Conservation (phyloP, 2,797 vertebrate genomes). For the Callimico goeldii region DNA sequence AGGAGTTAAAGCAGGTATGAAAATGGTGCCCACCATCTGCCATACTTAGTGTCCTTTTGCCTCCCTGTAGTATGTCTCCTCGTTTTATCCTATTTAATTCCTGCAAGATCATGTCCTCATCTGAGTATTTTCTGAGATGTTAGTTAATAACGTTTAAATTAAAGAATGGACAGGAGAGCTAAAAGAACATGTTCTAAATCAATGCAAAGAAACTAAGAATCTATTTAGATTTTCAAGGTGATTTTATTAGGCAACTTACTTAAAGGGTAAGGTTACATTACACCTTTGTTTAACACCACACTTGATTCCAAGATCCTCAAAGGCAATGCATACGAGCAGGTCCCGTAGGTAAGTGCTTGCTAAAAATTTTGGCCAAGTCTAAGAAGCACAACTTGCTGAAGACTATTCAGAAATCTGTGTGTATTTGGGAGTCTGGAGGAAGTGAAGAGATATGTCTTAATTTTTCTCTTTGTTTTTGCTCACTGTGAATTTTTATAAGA, state of each 20-base stretch:
- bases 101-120: no score
- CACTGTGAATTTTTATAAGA: neutral
- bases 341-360: neutral
- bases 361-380: neutral
- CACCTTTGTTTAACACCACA: neutral
- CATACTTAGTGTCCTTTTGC: no score
- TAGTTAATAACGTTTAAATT: no score
- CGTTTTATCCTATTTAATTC: no score
- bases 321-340: neutral
- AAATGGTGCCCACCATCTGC: no score
- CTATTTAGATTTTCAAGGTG: neutral
- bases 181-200: no score
- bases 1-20: no score
- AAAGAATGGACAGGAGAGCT: no score
- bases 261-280: neutral
- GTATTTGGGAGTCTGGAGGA: neutral
- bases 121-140: no score
- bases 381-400: neutral
- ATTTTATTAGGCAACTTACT: neutral
- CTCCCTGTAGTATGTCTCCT: no score
- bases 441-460: neutral
- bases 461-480: conserved; percentile 6
- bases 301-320: neutral
- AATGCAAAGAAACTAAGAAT: neutral
- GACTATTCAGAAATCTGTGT: neutral